Evolutionary conservation across 35 echinoderm and acorn worm genomes (phyloP), one percentile per base, ranked within the genome.

Genomic region (Eucidaris tribuloides): DNA sequence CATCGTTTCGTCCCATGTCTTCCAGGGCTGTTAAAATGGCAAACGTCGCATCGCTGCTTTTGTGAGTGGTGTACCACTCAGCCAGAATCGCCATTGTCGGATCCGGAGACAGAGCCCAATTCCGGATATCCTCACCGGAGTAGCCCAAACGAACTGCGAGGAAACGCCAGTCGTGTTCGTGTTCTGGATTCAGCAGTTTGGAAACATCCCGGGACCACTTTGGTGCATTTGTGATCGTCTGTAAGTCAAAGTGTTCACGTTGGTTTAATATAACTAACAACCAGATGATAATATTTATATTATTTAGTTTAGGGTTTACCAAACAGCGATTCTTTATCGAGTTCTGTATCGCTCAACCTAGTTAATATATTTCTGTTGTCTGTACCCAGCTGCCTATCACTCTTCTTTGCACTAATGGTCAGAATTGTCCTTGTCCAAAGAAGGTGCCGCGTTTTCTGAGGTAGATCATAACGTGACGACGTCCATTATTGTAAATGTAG

Each of bases 11-110:
- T 19, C 96, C 96, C 86, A 99, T 99, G 50, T 99, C 96, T 64
- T 93, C 81, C 19, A 99, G 56, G 11, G 96, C 90, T 4, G 89
- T 99, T 0, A 99, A 72, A 38, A 99, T 84, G 23, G 96, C 96
- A 34, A 83, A 99, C 0, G 96, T 99, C n/a, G 96, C 96, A 24
- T 99, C 96, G 49, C 90, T 93, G 34, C 96, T 99, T 48, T 99
- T 93, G 65, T 99, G 96, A 9, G 81, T 93, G 17, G 90, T 93
- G 84, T 99, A 99, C 96, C 96, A 99, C 58, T 99, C 96, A 2
- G 90, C 90, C 7, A 99, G 59, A 27, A 99, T 79, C 6, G 91
- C 86, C 96, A 99, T 93, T 9, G 96, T 93, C 3, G 96, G 96
- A 64, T 99, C 96, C 29, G 90, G 91, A 41, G 96, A 92, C 65